Conservation (phyloP, 2,888 invertebrate genomes). For the Melieria picta region DNA sequence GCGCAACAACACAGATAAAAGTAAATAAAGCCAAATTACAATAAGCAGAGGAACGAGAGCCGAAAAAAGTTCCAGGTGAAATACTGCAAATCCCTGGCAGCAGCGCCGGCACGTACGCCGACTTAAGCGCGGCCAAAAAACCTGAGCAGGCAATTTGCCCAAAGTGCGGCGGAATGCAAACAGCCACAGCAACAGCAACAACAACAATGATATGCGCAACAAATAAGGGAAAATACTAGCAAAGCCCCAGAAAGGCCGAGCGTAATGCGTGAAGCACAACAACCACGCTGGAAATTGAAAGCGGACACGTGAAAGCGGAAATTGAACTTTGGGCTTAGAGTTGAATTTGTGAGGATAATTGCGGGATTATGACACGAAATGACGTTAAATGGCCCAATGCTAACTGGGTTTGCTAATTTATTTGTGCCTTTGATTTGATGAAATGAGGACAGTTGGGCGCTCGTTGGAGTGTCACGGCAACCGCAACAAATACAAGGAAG, state of each 20-base stretch:
- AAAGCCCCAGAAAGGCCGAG: not conserved
- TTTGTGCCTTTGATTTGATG: constrained; percentile 22
- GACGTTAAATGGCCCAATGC: constrained; percentile 21
- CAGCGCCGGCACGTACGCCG: constrained; percentile 32
- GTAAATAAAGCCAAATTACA: too few relatives aligned
- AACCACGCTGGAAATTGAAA: not conserved
- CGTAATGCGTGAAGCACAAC: not conserved
- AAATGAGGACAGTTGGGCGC: constrained; percentile 37
- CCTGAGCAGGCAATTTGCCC: constrained; percentile 18
- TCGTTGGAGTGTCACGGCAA: too few relatives aligned
- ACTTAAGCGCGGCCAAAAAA: constrained; percentile 15
- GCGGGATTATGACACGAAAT: constrained; percentile 46
- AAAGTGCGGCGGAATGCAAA: not conserved
- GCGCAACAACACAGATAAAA: too few relatives aligned
- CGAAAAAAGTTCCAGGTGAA: constrained; percentile 30
- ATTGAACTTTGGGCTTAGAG: constrained; percentile 27
- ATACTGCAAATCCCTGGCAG: constrained; percentile 37
- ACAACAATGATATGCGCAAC: constrained; percentile 21
- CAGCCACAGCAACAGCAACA: constrained; percentile 2
- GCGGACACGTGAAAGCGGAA: constrained; percentile 22
- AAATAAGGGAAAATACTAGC: not conserved
- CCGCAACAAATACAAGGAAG: too few relatives aligned
- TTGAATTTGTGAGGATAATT: constrained; percentile 51
- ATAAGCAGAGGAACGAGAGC: too few relatives aligned
- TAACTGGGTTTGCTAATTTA: constrained; percentile 3